Conservation (phyloP, 2,113 vertebrate species). For the Nycticorax nycticorax region DNA sequence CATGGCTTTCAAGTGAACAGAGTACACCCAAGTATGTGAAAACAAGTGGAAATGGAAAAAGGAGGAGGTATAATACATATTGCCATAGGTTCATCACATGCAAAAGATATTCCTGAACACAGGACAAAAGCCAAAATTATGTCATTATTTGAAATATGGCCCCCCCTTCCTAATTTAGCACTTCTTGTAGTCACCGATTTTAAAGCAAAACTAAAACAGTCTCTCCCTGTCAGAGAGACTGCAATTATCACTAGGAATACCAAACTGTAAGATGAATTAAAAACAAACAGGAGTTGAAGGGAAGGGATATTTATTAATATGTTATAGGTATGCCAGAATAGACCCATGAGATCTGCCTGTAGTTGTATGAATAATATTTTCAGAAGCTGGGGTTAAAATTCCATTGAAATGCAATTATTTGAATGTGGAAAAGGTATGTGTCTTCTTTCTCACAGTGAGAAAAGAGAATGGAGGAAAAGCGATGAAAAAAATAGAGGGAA, state of each 20-base stretch:
- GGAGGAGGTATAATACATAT: not conserved
- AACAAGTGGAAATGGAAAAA: not conserved
- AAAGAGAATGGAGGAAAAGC: not conserved
- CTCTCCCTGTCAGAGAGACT: not conserved
- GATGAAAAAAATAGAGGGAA: not conserved
- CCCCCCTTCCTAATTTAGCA: not conserved
- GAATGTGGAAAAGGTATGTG: not conserved
- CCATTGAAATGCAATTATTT: not conserved
- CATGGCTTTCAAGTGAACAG: not conserved
- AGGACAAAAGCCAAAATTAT: not conserved
- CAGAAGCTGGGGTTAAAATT: not conserved
- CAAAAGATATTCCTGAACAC: not conserved
- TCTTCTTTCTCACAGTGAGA: not conserved
- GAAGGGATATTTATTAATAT: not conserved
- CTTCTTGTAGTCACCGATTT: not conserved
- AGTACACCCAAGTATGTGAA: not conserved
- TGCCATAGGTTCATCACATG: not conserved
- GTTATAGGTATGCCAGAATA: not conserved
- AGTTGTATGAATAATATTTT: not conserved
- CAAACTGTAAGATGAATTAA: not conserved
- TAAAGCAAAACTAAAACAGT: not conserved
- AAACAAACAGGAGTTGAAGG: not conserved
- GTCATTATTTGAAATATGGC: not conserved
- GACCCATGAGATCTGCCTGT: not conserved
- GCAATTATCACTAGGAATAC: not conserved